These are phyloP conservation scores for Capitulum mitella DNA, from an alignment of 2,888 invertebrate species.

Conservation along the genomic window DNA sequence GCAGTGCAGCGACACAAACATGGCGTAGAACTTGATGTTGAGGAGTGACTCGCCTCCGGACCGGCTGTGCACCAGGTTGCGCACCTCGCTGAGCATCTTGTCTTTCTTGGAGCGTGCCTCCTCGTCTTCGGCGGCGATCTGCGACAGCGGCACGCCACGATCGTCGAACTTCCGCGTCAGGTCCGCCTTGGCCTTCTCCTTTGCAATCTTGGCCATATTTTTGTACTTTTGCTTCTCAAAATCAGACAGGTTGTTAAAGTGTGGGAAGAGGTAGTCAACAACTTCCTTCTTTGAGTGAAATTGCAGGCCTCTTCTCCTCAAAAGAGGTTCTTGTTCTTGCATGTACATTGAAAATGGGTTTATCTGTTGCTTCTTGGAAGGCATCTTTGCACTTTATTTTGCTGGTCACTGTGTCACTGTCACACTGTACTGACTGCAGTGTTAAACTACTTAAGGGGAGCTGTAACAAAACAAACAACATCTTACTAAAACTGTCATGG, in stretches of 20 bases:
- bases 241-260: conserved; percentile 1
- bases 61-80: not conserved
- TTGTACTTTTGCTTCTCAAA: conserved; percentile 6
- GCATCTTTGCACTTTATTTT: not conserved
- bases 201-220: conserved; percentile 8
- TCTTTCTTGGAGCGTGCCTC: not conserved
- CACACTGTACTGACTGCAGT: no score
- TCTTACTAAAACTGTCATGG: no score
- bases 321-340: not conserved
- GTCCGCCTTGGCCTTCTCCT: not conserved
- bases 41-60: not conserved
- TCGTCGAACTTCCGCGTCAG: conserved; percentile 25
- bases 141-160: conserved; percentile 17
- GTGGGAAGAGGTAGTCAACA: conserved; percentile 5
- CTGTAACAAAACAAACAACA: no score
- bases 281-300: conserved; percentile 3
- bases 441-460: no score
- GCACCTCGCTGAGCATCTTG: not conserved
- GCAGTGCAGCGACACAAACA: conserved; percentile 18
- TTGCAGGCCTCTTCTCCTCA: not conserved
- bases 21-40: conserved; percentile 10
- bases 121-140: not conserved
- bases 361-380: conserved; percentile 11
- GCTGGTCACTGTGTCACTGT: not conserved
- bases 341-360: conserved; percentile 23